A percentile compares a stretch with the other conserved stretches of the same genome.
Conservation (phyloP, 2,113 vertebrate genomes). For the Coptodon rendalli region DNA sequence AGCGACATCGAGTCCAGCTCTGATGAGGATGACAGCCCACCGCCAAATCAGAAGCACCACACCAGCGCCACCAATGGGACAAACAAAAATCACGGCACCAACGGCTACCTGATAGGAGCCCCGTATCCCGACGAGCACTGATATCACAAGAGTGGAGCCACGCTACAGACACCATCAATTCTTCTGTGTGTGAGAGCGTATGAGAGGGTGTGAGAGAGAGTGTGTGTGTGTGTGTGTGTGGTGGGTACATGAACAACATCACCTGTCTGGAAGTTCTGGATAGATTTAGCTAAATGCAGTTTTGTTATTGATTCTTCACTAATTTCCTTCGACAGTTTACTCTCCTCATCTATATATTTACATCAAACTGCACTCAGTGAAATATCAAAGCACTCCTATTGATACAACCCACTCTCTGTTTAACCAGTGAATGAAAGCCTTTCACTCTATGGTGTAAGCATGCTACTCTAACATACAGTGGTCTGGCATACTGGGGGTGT, state of each 20-base stretch:
- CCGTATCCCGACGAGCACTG: constrained; percentile 84
- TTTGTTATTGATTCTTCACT: constrained; percentile 43
- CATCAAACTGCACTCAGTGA: constrained; percentile 53
- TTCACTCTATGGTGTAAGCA: constrained; percentile 79
- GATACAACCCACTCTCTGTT: constrained; percentile 76
- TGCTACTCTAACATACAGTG: constrained; percentile 79
- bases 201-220: constrained; percentile 31
- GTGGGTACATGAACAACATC: constrained; percentile 69
- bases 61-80: constrained; percentile 84
- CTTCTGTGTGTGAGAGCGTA: constrained; percentile 28
- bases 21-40: constrained; percentile 84
- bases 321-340: constrained; percentile 18
- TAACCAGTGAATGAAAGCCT: constrained; percentile 78
- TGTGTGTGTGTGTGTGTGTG: constrained; percentile 28
- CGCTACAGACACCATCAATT: constrained; percentile 47
- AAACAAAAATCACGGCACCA: constrained; percentile 82
- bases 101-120: constrained; percentile 84
- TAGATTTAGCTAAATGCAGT: constrained; percentile 77
- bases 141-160: constrained; percentile 41
- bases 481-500: constrained; percentile 77
- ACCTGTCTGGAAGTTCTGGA: constrained; percentile 80
- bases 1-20: constrained; percentile 97
- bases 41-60: constrained; percentile 76
- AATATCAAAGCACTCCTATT: constrained; percentile 54
- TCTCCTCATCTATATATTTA: constrained; percentile 50